Evolutionary conservation across 2,888 invertebrate species (phyloP), one percentile per base, ranked within the genome.

Genomic region (Ornithoptera priamus): DNA sequence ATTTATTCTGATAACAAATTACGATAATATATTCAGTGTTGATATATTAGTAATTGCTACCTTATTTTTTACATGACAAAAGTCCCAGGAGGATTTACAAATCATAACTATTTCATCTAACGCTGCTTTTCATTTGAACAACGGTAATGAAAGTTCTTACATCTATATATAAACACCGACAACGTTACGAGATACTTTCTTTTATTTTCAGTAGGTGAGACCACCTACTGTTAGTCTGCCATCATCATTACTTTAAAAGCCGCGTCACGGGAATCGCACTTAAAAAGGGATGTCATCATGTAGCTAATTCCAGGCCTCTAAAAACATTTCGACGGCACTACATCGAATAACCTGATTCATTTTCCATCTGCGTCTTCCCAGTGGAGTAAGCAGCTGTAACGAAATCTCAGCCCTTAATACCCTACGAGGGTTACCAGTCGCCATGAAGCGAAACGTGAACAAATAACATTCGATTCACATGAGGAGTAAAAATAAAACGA

Each of bases 241-340:
- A 69, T 69, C 57, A 65, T 66, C 62, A 66, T 66, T 62, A 69
- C 22, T 58, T 62, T 66, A 58, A 69, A 22, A 69, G 66, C 30
- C 22, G 36, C 57, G 20, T 57, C 62, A 61, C 62, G 46, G 65
- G n/a, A 69, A 65, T 17, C 56, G 10, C 50, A 62, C 61, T 65
- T 65, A 53, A n/a, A 53, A 30, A 64, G 36, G 61, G 50, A 10
- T 50, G 46, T 39, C 69, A 22, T 65, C 46, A 17, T 46, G 10
- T 20, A 64, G 5, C 61, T 57, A 61, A 69, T 66, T 62, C 39
- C 1, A 46, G 50, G 20, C 18, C 65, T 56, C 30, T 53, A 64
- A 62, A 63, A 65, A 63, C 42, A 62, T 58, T 69, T 69, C 58
- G 67, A 56, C 30, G 39, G 56, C 24, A 53, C 60, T 50, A n/a